These are phyloP conservation scores for Ammospiza nelsoni DNA, from an alignment of 2,113 vertebrate genomes.

Conservation along the genomic window DNA sequence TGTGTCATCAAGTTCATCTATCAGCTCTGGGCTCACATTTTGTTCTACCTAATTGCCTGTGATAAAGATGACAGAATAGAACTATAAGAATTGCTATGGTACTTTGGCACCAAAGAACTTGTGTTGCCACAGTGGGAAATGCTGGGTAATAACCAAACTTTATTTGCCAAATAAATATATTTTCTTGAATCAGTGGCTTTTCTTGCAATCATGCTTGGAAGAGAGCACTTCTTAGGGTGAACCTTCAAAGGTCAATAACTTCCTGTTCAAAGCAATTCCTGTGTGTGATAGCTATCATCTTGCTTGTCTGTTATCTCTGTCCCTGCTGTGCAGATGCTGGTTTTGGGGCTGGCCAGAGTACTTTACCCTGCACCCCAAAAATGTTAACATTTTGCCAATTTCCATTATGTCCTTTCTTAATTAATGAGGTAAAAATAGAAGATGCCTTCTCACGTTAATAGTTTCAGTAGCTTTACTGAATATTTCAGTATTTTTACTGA, in stretches of 20 bases:
- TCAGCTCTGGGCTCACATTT: not conserved
- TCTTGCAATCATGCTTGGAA: not conserved
- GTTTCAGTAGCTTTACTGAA: too few relatives aligned
- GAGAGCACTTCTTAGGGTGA: not conserved
- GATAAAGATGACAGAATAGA: not conserved
- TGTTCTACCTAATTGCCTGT: not conserved
- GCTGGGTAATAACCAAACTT: not conserved
- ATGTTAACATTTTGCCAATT: accelerated
- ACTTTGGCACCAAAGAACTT: not conserved
- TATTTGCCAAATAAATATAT: not conserved
- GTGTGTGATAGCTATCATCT: not conserved
- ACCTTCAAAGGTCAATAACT: not conserved
- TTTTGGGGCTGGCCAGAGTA: not conserved
- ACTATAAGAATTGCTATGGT: not conserved
- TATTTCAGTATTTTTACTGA: too few relatives aligned
- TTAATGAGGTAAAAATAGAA: not conserved
- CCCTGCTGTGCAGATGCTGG: not conserved
- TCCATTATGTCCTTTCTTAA: not conserved
- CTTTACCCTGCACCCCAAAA: not conserved
- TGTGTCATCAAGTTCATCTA: not conserved
- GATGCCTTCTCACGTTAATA: not conserved
- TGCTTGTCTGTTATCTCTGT: not conserved
- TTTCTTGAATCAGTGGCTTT: not conserved
- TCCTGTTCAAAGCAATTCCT: not conserved
- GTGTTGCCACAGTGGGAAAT: not conserved